A percentile compares a stretch with the other conserved stretches of the same genome.
Evolutionary conservation across 30 jellyfish, hydroid and myxozoan species (phyloP).

Genomic region (Hydractinia echinata): DNA sequence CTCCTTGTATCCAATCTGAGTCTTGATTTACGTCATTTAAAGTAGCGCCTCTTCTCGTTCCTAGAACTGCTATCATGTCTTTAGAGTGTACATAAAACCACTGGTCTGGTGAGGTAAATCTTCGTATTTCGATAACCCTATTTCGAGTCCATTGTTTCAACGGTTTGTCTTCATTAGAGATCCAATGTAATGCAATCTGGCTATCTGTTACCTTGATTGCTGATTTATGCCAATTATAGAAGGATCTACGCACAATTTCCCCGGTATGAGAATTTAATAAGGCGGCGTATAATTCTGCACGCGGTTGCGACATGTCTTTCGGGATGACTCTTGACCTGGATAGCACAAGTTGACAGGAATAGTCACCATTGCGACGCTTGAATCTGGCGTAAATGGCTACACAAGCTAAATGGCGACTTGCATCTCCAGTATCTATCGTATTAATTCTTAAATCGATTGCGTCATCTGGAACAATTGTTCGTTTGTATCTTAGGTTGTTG

Average conservation of each 20-base stretch:
- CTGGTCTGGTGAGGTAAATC: slow-evolving; percentile 7
- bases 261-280: slow-evolving; percentile 10
- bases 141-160: slow-evolving; percentile 23
- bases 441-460: not conserved
- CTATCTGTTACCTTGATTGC: slow-evolving; percentile 17
- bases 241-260: slow-evolving; percentile 15
- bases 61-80: slow-evolving; percentile 24
- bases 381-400: not conserved
- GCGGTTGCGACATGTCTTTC: slow-evolving; percentile 10
- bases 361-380: not conserved
- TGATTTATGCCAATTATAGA: not conserved
- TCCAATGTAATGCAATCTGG: slow-evolving; percentile 22
- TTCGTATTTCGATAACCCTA: slow-evolving; percentile 16
- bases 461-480: not conserved
- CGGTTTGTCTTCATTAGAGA: slow-evolving; percentile 14
- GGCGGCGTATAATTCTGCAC: not conserved
- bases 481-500: not conserved
- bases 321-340: slow-evolving; percentile 11
- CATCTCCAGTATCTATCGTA: not conserved
- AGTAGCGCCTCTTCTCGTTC: slow-evolving; percentile 28
- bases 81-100: slow-evolving; percentile 16
- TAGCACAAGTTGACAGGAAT: slow-evolving; percentile 17
- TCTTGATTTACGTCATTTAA: slow-evolving; percentile 11
- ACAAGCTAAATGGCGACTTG: not conserved
- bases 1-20: slow-evolving; percentile 21